Percentiles rank a stretch among this genome's conserved stretches.
These are phyloP conservation scores for Ibidorhyncha struthersii DNA, from an alignment of 2,113 vertebrate genomes.

Conservation along the genomic window DNA sequence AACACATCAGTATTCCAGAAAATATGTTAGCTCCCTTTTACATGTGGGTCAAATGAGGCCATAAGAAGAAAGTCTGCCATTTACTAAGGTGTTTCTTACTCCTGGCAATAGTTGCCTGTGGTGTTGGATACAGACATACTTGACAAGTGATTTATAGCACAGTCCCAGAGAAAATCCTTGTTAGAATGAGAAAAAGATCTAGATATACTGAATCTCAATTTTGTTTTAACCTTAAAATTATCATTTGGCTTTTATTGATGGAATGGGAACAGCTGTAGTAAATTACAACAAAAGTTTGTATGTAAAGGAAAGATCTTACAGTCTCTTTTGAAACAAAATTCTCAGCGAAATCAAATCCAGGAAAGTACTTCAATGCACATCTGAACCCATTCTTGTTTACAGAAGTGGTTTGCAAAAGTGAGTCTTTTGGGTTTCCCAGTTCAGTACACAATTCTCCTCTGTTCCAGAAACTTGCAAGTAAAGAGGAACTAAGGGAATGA, in stretches of 20 bases:
- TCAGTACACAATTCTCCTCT: not conserved
- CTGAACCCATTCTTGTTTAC: not conserved
- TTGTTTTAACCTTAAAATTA: not conserved
- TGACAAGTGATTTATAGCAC: constrained; percentile 17
- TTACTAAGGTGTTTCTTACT: constrained; percentile 10
- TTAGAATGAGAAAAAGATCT: not conserved
- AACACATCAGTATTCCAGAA: not conserved
- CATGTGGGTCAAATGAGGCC: not conserved
- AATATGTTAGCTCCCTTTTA: not conserved
- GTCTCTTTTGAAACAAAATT: not conserved
- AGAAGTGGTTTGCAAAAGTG: not conserved
- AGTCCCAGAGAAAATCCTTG: not conserved
- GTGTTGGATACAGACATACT: not conserved
- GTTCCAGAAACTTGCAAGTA: not conserved
- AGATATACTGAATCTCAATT: not conserved
- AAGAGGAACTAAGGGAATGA: not conserved
- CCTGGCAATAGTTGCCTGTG: not conserved
- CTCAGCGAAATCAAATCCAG: not conserved
- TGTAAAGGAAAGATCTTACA: not conserved
- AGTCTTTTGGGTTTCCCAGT: not conserved
- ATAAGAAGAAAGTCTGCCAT: not conserved
- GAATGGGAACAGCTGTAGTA: not conserved
- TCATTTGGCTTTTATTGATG: not conserved
- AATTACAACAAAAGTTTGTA: not conserved
- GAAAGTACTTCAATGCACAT: not conserved